These are phyloP conservation scores for Altica lythri DNA, from an alignment of 2,888 invertebrate species.

Conservation along the genomic window DNA sequence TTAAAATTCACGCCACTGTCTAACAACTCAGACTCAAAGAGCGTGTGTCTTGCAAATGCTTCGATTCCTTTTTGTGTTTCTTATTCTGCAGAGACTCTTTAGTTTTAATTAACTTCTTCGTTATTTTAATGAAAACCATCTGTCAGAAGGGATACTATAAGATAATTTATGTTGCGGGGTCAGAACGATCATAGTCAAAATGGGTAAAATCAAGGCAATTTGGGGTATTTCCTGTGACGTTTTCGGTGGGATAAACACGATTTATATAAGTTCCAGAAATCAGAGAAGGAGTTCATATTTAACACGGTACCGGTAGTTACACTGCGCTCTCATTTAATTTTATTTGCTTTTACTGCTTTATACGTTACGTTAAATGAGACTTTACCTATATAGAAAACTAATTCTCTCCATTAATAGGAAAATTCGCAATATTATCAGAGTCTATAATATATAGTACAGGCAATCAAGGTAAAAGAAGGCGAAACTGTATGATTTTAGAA, in stretches of 20 bases:
- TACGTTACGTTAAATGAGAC: too few relatives aligned
- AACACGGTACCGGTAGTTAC: background rate
- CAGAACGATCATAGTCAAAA: conserved; percentile 13
- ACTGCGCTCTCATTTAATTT: too few relatives aligned
- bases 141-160: conserved; percentile 20
- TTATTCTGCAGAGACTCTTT: conserved; percentile 14
- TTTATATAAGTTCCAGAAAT: conserved; percentile 5
- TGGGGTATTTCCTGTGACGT: conserved; percentile 10
- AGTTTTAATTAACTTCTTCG: conserved; percentile 30
- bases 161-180: conserved; percentile 25
- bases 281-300: conserved; percentile 2
- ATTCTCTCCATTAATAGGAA: too few relatives aligned
- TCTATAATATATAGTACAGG: too few relatives aligned
- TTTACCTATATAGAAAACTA: too few relatives aligned
- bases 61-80: conserved; percentile 26
- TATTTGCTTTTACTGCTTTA: too few relatives aligned
- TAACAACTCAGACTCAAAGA: background rate
- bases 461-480: too few relatives aligned
- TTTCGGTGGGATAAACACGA: conserved; percentile 12
- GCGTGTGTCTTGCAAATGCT: conserved; percentile 13
- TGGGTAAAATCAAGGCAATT: conserved; percentile 13
- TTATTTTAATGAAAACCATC: conserved; percentile 30
- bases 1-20: too few relatives aligned
- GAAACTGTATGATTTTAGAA: too few relatives aligned
- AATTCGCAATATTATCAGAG: too few relatives aligned